phyloP scores from a whole-genome alignment of 2,888 invertebrate species.

The Chydorus sphaericus region DNA sequence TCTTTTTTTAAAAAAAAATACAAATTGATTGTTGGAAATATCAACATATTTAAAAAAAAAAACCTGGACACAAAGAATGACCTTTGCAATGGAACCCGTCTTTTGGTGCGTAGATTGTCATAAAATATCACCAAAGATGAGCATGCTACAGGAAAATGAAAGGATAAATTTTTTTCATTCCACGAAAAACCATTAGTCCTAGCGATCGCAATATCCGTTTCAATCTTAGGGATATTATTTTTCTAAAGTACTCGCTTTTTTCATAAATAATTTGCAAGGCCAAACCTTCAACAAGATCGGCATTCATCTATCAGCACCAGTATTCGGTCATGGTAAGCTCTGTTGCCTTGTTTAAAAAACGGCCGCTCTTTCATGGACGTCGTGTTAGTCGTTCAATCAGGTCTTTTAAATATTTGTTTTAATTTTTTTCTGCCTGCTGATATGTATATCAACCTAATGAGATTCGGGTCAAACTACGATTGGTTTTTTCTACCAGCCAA shows the following conservation, averaged over 20 bases:
- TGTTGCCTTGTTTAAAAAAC: background rate
- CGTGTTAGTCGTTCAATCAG: no score
- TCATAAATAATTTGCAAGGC: background rate
- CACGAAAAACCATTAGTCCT: constrained; percentile 16
- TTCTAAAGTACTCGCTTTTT: background rate
- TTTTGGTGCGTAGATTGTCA: constrained; percentile 15
- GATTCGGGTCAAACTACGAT: no score
- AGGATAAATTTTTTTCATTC: constrained; percentile 17
- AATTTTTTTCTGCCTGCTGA: no score
- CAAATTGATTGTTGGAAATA: constrained; percentile 19
- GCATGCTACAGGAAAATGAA: constrained; percentile 13
- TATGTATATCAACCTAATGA: no score
- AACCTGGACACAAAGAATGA: constrained; percentile 18
- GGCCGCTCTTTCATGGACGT: no score
- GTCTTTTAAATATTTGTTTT: no score
- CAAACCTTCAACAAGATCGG: background rate
- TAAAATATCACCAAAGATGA: constrained; percentile 11
- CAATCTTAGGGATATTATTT: background rate
- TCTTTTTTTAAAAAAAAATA: no score
- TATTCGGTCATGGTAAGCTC: background rate
- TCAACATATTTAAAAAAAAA: constrained; percentile 20
- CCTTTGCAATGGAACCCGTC: constrained; percentile 20
- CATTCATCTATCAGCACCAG: background rate
- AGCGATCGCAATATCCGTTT: constrained; percentile 1
- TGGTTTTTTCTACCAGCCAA: no score